These are phyloP conservation scores for Apodemia zela DNA, from an alignment of 2,888 invertebrate genomes.

Conservation along the genomic window DNA sequence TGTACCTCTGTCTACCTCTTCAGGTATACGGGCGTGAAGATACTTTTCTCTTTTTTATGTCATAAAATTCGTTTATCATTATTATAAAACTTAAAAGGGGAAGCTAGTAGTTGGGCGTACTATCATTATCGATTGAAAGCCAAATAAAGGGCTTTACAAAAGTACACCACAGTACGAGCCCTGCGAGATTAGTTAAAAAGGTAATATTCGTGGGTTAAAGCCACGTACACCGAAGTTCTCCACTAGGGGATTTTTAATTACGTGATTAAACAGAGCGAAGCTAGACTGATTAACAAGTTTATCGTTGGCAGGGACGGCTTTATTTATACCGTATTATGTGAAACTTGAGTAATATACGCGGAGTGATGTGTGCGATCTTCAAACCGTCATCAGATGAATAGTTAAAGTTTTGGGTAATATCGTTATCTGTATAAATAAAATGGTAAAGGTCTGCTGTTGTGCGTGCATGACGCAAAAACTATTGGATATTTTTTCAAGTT, in stretches of 20 bases:
- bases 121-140: too few relatives aligned
- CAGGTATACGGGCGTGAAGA: too few relatives aligned
- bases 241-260: conserved; percentile 66
- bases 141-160: background rate
- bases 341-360: conserved; percentile 38
- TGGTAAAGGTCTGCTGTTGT: too few relatives aligned
- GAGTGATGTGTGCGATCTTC: conserved; percentile 20
- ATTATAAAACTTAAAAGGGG: too few relatives aligned
- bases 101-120: too few relatives aligned
- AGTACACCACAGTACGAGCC: conserved; percentile 10
- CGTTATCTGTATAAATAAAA: conserved; percentile 16
- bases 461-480: too few relatives aligned
- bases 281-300: conserved; percentile 61
- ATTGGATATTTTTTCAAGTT: too few relatives aligned
- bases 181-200: background rate
- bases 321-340: conserved; percentile 52
- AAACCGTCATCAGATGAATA: conserved; percentile 27
- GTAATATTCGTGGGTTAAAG: background rate
- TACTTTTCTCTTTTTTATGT: too few relatives aligned
- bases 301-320: conserved; percentile 54
- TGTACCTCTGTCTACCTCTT: too few relatives aligned
- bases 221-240: conserved; percentile 39
- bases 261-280: conserved; percentile 64
- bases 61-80: too few relatives aligned
- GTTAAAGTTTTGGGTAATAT: conserved; percentile 25